phyloP scores from a whole-genome alignment of 2,797 vertebrate species.

The Centropyge bicolor region DNA sequence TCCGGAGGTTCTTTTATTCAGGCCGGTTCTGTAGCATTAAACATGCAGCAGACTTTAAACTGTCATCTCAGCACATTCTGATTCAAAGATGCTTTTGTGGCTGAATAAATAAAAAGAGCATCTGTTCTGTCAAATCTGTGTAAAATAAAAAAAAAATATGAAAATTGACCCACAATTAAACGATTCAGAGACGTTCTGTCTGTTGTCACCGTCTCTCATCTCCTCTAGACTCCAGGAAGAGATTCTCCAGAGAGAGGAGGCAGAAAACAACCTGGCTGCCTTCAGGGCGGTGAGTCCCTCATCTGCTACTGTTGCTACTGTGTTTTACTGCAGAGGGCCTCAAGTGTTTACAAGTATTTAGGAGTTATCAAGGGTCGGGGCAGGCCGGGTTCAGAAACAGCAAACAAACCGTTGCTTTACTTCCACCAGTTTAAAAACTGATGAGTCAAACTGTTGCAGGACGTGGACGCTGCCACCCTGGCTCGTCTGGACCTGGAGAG shows the following conservation, averaged over 20 bases:
- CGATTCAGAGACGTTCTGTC: no score
- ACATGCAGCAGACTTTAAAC: neutral
- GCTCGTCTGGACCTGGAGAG: constrained; percentile 94
- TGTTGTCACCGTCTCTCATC: neutral
- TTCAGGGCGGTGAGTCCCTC: constrained; percentile 91
- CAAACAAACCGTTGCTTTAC: neutral
- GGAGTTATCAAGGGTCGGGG: no score
- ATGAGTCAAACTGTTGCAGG: constrained; percentile 77
- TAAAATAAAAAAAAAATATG: no score
- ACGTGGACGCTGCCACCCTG: constrained; percentile 94
- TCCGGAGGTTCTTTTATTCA: no score
- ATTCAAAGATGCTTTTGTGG: constrained; percentile 3
- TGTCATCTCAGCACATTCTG: neutral
- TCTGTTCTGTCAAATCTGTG: neutral
- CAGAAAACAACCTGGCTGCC: constrained; percentile 93
- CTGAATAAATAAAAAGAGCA: neutral
- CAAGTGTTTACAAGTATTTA: neutral
- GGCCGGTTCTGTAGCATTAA: neutral
- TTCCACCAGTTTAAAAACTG: neutral
- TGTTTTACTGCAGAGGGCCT: neutral
- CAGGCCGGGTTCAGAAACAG: no score
- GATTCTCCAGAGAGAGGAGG: constrained; percentile 93
- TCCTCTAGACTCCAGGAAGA: constrained; percentile 92
- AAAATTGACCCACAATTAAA: no score
- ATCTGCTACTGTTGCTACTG: neutral